Evolutionary conservation across 1,140 invertebrate genomes (phyloP).

Genomic region (Drosophila nikananu): DNA sequence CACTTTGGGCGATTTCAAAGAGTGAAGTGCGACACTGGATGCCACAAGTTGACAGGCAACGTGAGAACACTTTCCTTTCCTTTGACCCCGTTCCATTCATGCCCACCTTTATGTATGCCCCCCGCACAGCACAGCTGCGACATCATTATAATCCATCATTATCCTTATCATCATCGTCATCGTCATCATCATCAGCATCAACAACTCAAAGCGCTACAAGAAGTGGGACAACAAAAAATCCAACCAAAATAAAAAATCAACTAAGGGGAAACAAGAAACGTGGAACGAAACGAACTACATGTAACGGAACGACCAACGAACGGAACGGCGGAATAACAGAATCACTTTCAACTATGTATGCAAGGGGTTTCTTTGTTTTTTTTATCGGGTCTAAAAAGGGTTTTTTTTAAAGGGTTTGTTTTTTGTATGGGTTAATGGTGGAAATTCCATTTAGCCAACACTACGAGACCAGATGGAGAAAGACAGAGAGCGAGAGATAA

Average conservation of each 20-base stretch:
- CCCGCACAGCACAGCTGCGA: background rate
- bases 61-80: conserved; percentile 29
- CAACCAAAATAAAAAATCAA: conserved; percentile 23
- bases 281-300: conserved; percentile 47
- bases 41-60: conserved; percentile 26
- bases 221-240: conserved; percentile 26
- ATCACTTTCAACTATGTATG: conserved; percentile 31
- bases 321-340: conserved; percentile 27
- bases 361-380: background rate
- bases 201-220: conserved; percentile 37
- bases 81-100: conserved; percentile 46
- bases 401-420: background rate
- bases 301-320: conserved; percentile 42
- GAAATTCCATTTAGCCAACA: conserved; percentile 29
- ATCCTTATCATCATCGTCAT: conserved; percentile 14
- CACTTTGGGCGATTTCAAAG: conserved; percentile 29
- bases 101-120: conserved; percentile 7
- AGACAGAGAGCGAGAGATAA: conserved; percentile 37
- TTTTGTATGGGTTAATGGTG: conserved; percentile 17
- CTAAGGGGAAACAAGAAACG: conserved; percentile 36
- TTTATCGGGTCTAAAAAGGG: conserved; percentile 7
- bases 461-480: conserved; percentile 46
- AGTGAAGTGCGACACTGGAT: conserved; percentile 18
- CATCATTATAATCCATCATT: conserved; percentile 25
- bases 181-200: conserved; percentile 6